phyloP scores from a whole-genome alignment of 2,797 vertebrate genomes.

The Bradypus variegatus region DNA sequence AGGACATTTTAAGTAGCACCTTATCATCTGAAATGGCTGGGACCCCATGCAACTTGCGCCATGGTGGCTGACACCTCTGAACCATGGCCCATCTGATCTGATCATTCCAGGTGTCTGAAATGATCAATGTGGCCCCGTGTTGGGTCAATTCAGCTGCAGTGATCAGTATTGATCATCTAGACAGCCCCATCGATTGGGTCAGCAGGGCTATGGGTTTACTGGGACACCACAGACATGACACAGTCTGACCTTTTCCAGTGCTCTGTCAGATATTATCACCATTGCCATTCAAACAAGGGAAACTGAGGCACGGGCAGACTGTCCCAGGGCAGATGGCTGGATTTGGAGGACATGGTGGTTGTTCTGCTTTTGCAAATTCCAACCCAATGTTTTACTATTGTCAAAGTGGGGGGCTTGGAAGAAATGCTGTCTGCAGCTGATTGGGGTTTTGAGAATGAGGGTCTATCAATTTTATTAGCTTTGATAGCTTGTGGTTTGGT shows the following conservation, averaged over 20 bases:
- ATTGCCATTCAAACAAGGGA: not conserved
- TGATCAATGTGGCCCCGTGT: conserved; percentile 50
- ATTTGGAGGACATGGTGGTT: not conserved
- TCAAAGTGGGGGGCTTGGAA: rapidly evolving
- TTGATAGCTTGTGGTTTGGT: no score
- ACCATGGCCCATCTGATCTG: not conserved
- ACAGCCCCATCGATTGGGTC: conserved; percentile 54
- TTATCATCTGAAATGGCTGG: not conserved
- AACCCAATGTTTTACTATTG: not conserved
- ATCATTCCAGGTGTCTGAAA: conserved; percentile 32
- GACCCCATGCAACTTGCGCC: not conserved
- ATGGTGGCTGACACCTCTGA: conserved; percentile 8
- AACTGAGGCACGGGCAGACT: conserved; percentile 14
- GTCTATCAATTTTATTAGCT: rapidly evolving
- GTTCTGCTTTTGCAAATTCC: not conserved
- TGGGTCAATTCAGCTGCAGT: conserved; percentile 46
- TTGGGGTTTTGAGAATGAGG: rapidly evolving
- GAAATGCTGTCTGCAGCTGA: rapidly evolving
- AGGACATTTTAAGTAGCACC: not conserved
- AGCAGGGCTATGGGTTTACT: conserved; percentile 16
- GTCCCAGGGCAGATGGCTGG: not conserved
- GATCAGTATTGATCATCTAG: conserved; percentile 54
- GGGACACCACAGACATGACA: not conserved
- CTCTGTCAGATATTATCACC: conserved; percentile 7
- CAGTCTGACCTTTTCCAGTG: not conserved